Percentiles rank a stretch among this genome's conserved stretches.
Evolutionary conservation across 2,797 vertebrate species (phyloP).

Genomic region (Dromococcyx pavoninus): DNA sequence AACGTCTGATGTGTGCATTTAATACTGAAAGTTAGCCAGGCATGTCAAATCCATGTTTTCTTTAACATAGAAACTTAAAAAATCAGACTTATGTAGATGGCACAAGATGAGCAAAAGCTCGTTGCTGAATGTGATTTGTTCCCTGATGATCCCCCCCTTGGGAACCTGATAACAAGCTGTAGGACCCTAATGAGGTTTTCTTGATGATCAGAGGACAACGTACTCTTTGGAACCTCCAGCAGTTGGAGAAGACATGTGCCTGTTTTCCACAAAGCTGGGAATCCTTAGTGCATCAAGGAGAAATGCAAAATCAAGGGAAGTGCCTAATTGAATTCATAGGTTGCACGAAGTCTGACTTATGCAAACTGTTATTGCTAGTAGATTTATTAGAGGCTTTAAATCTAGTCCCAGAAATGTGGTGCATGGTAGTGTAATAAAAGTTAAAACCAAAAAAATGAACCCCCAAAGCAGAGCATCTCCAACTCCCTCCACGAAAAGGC

Average conservation of each 20-base stretch:
- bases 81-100: background rate
- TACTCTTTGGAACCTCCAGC: background rate
- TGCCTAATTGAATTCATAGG: background rate
- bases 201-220: background rate
- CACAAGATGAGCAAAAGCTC: background rate
- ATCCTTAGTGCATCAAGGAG: background rate
- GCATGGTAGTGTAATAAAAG: background rate
- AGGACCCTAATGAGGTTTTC: background rate
- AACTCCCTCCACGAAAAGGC: fast-evolving
- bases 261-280: background rate
- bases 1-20: background rate
- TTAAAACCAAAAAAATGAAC: background rate
- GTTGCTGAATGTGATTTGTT: background rate
- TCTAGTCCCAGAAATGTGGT: background rate
- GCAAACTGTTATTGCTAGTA: fast-evolving
- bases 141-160: background rate
- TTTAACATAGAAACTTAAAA: background rate
- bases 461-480: background rate
- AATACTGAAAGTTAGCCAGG: background rate
- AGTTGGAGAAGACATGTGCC: background rate
- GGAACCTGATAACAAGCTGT: background rate
- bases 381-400: background rate
- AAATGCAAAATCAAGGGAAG: background rate
- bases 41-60: background rate
- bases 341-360: background rate